Percentiles rank a stretch among this genome's conserved stretches.
Conservation (phyloP, 2,797 vertebrate genomes). For the Pristis pectinata region DNA sequence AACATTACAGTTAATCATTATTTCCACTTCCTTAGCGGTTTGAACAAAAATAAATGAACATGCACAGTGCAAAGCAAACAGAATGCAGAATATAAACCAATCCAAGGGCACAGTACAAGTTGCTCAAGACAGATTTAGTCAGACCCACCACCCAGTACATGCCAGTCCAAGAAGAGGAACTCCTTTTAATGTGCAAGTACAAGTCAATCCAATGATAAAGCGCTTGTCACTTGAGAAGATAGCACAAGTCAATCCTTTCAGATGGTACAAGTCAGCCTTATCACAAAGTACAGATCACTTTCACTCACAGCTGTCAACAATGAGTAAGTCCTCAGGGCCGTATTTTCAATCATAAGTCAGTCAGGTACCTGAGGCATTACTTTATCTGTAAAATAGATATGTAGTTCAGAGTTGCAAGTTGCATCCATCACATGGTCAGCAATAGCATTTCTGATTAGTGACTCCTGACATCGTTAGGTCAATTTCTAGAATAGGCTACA, state of each 20-base stretch:
- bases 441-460: background rate
- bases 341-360: slow-evolving; percentile 6
- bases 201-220: slow-evolving; percentile 17
- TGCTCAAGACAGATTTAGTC: background rate
- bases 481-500: background rate
- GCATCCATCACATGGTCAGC: background rate
- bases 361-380: background rate
- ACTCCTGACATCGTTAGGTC: background rate
- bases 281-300: slow-evolving; percentile 19
- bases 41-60: background rate
- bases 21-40: background rate
- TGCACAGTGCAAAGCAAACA: background rate
- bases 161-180: background rate
- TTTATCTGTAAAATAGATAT: background rate
- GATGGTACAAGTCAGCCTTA: background rate
- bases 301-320: slow-evolving; percentile 14
- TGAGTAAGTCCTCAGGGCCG: background rate
- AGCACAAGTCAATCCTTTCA: slow-evolving; percentile 30
- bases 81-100: background rate
- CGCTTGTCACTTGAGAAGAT: background rate
- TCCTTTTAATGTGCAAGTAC: background rate
- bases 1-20: background rate
- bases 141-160: background rate
- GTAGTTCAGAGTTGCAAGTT: background rate
- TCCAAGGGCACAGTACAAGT: background rate